A percentile compares a stretch with the other conserved stretches of the same genome.
phyloP scores from a whole-genome alignment of 1,140 invertebrate species.

The Papilio xuthus region DNA sequence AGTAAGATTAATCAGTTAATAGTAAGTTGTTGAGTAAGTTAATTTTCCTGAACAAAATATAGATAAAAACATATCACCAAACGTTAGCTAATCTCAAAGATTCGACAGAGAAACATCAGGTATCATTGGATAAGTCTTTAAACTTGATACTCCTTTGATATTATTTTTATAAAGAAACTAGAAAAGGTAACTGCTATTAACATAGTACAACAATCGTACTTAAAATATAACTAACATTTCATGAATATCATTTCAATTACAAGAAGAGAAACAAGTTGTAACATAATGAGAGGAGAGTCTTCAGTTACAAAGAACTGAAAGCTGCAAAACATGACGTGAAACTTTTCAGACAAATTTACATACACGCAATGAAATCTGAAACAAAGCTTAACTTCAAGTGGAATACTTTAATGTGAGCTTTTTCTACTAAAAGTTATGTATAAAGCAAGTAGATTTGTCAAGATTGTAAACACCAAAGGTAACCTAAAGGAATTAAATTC shows the following conservation, averaged over 20 bases:
- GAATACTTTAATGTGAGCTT: slow-evolving; percentile 11
- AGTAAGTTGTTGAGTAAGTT: no score
- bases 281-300: background rate
- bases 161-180: no score
- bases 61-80: no score
- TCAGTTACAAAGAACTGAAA: background rate
- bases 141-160: no score
- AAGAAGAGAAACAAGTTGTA: background rate
- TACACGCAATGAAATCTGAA: slow-evolving; percentile 10
- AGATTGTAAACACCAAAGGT: background rate
- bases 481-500: no score
- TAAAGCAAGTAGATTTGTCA: background rate
- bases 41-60: no score
- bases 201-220: no score
- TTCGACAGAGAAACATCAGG: no score
- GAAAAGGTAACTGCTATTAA: no score
- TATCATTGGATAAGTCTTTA: no score
- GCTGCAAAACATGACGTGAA: background rate
- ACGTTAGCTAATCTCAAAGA: no score
- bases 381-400: slow-evolving; percentile 7
- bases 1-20: no score
- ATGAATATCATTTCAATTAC: background rate
- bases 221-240: background rate
- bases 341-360: background rate
- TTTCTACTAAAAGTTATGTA: background rate